A percentile compares a stretch with the other conserved stretches of the same genome.
Evolutionary conservation across 2,888 invertebrate species (phyloP).

Genomic region (Neria commutata): DNA sequence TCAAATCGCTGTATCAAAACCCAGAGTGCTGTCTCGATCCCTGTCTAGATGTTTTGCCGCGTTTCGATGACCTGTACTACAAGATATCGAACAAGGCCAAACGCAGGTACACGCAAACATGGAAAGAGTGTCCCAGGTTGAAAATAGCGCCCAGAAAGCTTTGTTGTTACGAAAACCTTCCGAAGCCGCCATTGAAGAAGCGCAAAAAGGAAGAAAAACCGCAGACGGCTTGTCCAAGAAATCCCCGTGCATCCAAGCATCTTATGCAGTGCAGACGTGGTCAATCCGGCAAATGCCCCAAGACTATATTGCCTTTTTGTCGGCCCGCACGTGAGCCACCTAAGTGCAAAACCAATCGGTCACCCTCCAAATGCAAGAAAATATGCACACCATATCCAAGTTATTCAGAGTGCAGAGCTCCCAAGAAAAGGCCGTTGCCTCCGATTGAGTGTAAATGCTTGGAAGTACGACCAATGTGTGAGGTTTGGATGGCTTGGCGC

Average conservation of each 20-base stretch:
- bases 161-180: neutral
- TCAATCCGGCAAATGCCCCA: neutral
- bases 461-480: slow-evolving; percentile 36
- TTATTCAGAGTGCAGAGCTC: neutral
- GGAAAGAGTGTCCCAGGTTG: slow-evolving; percentile 20
- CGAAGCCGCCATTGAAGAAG: neutral
- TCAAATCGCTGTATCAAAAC: neutral
- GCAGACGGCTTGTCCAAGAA: neutral
- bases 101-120: slow-evolving; percentile 25
- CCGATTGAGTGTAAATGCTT: neutral
- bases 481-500: too few species aligned
- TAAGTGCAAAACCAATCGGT: neutral
- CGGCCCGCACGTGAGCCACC: neutral
- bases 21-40: neutral
- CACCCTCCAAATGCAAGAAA: neutral
- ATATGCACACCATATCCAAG: neutral
- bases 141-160: neutral
- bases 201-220: too few species aligned
- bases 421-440: too few species aligned
- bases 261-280: neutral
- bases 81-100: slow-evolving; percentile 17
- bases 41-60: slow-evolving; percentile 9
- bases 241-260: neutral
- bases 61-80: slow-evolving; percentile 25
- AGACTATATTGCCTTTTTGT: neutral